A percentile compares a stretch with the other conserved stretches of the same genome.
These are phyloP conservation scores for Chymomyza caudatula DNA, from an alignment of 2,888 invertebrate genomes.

Conservation along the genomic window DNA sequence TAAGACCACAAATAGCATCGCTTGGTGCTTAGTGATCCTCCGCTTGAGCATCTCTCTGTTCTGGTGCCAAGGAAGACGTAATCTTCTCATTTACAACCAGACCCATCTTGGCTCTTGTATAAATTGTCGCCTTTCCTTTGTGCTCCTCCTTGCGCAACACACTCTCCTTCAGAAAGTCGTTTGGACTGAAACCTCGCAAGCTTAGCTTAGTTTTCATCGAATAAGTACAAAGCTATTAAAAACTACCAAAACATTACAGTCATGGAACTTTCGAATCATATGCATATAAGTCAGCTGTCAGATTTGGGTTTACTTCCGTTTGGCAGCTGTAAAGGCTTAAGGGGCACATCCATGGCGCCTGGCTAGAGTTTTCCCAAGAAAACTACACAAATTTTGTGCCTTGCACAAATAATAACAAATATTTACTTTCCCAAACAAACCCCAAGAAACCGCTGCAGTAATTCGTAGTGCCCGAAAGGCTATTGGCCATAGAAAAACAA, in stretches of 20 bases:
- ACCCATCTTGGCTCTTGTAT: too few relatives aligned
- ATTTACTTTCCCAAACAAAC: constrained; percentile 56
- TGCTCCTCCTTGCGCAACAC: too few relatives aligned
- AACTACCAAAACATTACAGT: neutral
- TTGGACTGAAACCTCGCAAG: too few relatives aligned
- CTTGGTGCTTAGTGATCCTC: too few relatives aligned
- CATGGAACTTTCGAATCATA: neutral
- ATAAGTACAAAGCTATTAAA: too few relatives aligned
- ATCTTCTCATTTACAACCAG: too few relatives aligned
- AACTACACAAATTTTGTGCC: constrained; percentile 43
- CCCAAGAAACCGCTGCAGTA: constrained; percentile 16
- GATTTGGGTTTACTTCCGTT: constrained; percentile 5
- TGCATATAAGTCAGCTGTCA: neutral
- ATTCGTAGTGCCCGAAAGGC: constrained; percentile 29
- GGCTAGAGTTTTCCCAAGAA: constrained; percentile 34
- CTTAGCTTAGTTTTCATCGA: too few relatives aligned
- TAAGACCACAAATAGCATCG: too few relatives aligned
- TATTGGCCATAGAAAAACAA: constrained; percentile 58
- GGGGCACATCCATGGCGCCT: constrained; percentile 51
- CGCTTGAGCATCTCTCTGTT: too few relatives aligned
- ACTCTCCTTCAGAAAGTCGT: too few relatives aligned
- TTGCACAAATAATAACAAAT: constrained; percentile 59
- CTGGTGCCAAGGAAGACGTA: too few relatives aligned
- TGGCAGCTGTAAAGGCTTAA: constrained; percentile 62
- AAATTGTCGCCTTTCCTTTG: too few relatives aligned